Base-by-base conservation (phyloP, 2,113 vertebrate species). In the Callaeas wilsoni region DNA sequence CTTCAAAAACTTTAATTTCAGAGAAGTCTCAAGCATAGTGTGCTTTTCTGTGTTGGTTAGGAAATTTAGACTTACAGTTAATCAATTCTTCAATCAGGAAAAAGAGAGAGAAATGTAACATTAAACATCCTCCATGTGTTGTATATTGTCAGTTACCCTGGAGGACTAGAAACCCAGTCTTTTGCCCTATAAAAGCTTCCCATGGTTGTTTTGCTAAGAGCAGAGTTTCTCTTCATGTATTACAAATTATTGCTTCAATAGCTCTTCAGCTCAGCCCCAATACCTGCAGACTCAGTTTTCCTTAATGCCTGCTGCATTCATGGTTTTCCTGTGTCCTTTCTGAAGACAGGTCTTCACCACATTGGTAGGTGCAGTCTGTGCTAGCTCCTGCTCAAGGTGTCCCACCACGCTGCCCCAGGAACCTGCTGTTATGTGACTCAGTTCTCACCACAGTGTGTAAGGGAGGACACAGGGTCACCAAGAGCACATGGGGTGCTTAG, bases 391-490 rank as follows among this genome's bases (percentile, higher is more conserved):
- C 63, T 75, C 44, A 33, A 26, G 39, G 20, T 32, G 59, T 68
- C 47, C 32, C 29, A 33, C 7, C 4, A 0, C 3, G 4, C 53
- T 46, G 76, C 12, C 21, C 44, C 57, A 86, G 62, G 63, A 93
- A 76, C 29, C 37, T 79, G 67, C 62, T 84, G 39, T 37, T 29
- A 5, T 3, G 11, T 32, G 52, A 29, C 35, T 78, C 44, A 5
- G n/a, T 79, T 71, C 84, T 68, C 53, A 69, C 47, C 57, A 53
- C 44, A 35, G 53, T 3, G 1, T 3, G 6, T 17, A 27, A 26
- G 11, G 13, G 13, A 73, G 26, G 73, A 41, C 0, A 0, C 26
- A 80, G 30, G 29, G 17, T 22, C 1, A 0, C 55, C 78, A 62
- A 62, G n/a, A 57, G 21, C 39, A 78, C 32, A 78, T 10, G 25